Conservation (phyloP, 37 sponge, comb jelly and placozoan genomes). For the Beroe ovata region DNA sequence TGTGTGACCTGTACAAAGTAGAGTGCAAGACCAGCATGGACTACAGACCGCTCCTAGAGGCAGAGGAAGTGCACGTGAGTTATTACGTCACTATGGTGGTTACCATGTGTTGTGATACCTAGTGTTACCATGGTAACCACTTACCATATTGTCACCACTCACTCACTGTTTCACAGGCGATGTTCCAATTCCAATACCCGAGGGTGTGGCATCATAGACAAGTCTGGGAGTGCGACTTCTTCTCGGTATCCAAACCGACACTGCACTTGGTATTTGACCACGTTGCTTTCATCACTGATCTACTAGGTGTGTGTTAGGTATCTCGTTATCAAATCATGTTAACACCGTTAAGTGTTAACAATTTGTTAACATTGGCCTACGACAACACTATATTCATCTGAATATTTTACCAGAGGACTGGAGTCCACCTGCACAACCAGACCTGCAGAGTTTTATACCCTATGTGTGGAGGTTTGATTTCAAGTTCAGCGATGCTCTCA, state of each 20-base stretch:
- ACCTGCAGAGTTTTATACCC: slow-evolving; percentile 6
- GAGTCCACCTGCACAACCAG: slow-evolving; percentile 47
- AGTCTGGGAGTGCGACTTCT: slow-evolving; percentile 48
- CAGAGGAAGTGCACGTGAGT: slow-evolving; percentile 56
- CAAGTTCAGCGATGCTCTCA: slow-evolving; percentile 52
- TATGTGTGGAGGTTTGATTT: slow-evolving; percentile 53
- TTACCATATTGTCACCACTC: too few species aligned
- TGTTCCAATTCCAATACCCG: slow-evolving; percentile 38
- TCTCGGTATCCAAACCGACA: background rate
- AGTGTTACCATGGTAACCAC: too few species aligned
- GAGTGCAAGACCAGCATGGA: slow-evolving; percentile 55
- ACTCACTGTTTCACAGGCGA: too few species aligned
- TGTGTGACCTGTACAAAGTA: slow-evolving; percentile 51
- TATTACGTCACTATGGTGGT: too few species aligned
- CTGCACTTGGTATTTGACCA: slow-evolving; percentile 50
- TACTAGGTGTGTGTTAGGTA: slow-evolving; percentile 26
- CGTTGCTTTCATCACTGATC: slow-evolving; percentile 27
- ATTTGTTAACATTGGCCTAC: too few species aligned
- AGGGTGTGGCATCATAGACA: slow-evolving; percentile 53
- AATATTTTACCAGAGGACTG: slow-evolving; percentile 65
- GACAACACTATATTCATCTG: too few species aligned
- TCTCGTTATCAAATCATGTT: too few species aligned
- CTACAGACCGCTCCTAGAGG: slow-evolving; percentile 52
- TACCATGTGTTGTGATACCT: too few species aligned
- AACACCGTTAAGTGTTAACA: too few species aligned